Base-by-base conservation (phyloP, 2,888 invertebrate species). In the Plebejus anna region DNA sequence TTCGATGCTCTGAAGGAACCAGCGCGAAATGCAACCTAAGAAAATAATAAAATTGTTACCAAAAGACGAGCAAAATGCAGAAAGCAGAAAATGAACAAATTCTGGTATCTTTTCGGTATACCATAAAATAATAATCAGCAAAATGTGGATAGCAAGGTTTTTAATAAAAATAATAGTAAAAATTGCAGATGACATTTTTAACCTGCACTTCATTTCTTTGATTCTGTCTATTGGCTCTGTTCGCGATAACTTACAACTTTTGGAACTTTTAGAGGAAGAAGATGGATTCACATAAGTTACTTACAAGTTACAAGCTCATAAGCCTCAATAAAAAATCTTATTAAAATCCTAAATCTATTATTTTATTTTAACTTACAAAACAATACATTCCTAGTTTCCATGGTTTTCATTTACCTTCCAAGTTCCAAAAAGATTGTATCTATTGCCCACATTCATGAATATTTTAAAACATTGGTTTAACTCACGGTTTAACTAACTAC, bases 71-170 rank as follows among this genome's bases (percentile, higher is more conserved):
- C 47, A 72, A 28, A 47, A 72, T 38, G 55, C 55, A 55, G 28
- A 42, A 47, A 16, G n/a, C 11, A 72, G 22, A 42, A 72, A 76
- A 55, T n/a, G 16, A 7, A 57, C 70, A 16, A 55, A 55, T 55
- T 55, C 55, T 16, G 55, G 55, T 1, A 22, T 55, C 1, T 22
- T 38, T 38, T 13, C 59, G 28, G 22, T 51, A 51, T 6, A 32
- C 32, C 9, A 57, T 51, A 22, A 75, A 78, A 79, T 75, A 78
- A 79, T 75, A 72, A 75, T 38, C 55, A n/a, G 78, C 79, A 83
- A 83, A 76, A 92, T 94, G 94, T 94, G 92, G 92, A 87, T 93
- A 85, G 88, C 89, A 79, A 86, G 89, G 82, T 82, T 92, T 82
- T 80, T 93, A 75, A 78, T 93, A 78, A 91, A 85, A 81, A 81